Base-by-base conservation (phyloP, 2,113 vertebrate genomes). In the Thymallus thymallus region DNA sequence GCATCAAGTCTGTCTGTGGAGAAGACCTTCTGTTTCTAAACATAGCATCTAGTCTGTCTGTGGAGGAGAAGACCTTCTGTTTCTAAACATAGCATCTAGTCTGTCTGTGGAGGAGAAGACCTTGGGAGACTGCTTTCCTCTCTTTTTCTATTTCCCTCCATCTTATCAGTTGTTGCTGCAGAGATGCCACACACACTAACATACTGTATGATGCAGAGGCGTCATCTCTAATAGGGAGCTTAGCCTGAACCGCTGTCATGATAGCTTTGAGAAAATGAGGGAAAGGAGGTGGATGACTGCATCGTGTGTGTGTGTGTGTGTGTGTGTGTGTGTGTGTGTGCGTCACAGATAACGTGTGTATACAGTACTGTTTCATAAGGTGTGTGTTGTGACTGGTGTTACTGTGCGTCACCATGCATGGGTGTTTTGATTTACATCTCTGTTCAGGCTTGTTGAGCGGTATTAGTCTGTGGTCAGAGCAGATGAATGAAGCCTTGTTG, bases 21-120 rank as follows among this genome's bases (percentile, higher is more conserved):
- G n/a, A n/a, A n/a, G n/a, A n/a, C n/a, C n/a, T n/a, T n/a, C 24
- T 71, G 24, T 73, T 80, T 75, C 60, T 83, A 76, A 83, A 82
- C 73, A 78, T 70, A 63, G 69, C 18, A 2, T 41, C 35, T 35
- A 9, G 35, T 9, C 35, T 35, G 35, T 35, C 35, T 41, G 35
- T 41, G 35, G 35, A 9, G 35, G 35, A 10, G 35, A 41, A 41
- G 35, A 41, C 7, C 35, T 71, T 81, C 29, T 71, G 30, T 73
- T 81, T 75, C 60, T 83, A 76, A 83, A 81, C 70, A 78, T 69
- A 68, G 69, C 13, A 10, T 5, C 5, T 26, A 55, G 55, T 60
- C 26, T 69, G 20, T 12, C 16, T 68, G 62, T 56, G 10, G 75
- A 67, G 63, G 4, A 58, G 16, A n/a, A 23, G 20, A 41, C 64